These are phyloP conservation scores for Ophioninae sp. DNA, from an alignment of 2,888 invertebrate genomes.

Conservation along the genomic window DNA sequence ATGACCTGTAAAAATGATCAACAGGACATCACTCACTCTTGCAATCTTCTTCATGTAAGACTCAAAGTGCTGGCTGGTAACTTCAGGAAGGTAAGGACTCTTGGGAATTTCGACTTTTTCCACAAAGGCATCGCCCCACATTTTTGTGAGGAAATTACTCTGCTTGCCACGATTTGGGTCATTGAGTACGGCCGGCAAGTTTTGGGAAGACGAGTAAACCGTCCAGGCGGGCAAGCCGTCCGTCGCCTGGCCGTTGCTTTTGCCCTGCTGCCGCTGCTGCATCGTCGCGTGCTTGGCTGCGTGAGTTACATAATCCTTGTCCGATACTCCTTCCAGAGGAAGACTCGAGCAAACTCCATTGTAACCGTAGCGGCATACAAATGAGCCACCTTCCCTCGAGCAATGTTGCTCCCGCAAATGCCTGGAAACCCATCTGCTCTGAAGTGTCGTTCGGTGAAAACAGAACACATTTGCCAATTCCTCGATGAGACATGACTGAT, in stretches of 20 bases:
- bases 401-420: conserved; percentile 91
- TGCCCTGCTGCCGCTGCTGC: conserved; percentile 74
- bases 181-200: conserved; percentile 96
- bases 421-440: conserved; percentile 78
- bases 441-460: not conserved
- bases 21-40: conserved; percentile 74
- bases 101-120: conserved; percentile 90
- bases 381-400: conserved; percentile 92
- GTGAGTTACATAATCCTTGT: conserved; percentile 93
- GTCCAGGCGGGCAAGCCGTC: conserved; percentile 85
- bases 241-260: conserved; percentile 82
- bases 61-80: conserved; percentile 92
- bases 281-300: conserved; percentile 85
- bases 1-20: not conserved
- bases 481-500: not conserved
- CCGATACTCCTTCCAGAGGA: conserved; percentile 94
- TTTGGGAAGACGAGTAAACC: conserved; percentile 95
- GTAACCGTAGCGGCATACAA: conserved; percentile 93
- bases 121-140: conserved; percentile 98
- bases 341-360: conserved; percentile 93
- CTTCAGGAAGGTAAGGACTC: conserved; percentile 91
- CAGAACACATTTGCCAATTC: not conserved
- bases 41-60: conserved; percentile 90
- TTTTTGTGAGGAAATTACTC: conserved; percentile 96
- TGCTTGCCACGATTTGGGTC: conserved; percentile 96